These are phyloP conservation scores for Centropristis striata DNA, from an alignment of 2,113 vertebrate genomes.

Conservation along the genomic window DNA sequence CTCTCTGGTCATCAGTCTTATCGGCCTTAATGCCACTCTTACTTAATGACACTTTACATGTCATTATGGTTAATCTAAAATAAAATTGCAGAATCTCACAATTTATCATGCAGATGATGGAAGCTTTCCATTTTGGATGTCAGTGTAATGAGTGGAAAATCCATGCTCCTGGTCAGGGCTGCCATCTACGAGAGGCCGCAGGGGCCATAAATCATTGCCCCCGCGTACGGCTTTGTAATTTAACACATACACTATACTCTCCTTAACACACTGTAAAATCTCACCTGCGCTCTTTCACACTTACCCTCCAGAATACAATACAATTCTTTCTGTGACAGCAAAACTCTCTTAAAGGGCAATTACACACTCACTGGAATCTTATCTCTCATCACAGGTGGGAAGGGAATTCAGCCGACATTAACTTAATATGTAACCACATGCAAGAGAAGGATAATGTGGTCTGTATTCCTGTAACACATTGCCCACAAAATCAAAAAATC, in stretches of 20 bases:
- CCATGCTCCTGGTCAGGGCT: constrained; percentile 22
- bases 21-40: constrained; percentile 24
- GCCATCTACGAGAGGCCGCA: not conserved
- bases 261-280: not conserved
- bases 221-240: not conserved
- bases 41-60: constrained; percentile 26
- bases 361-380: not conserved
- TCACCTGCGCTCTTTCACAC: not conserved
- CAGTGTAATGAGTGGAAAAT: constrained; percentile 46
- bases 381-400: not conserved
- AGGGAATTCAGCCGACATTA: not conserved
- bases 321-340: not conserved
- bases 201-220: constrained; percentile 23
- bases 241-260: not conserved
- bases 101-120: constrained; percentile 24
- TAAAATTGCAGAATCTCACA: constrained; percentile 28
- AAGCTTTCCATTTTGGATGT: constrained; percentile 38
- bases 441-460: too few relatives aligned
- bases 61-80: constrained; percentile 35
- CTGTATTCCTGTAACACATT: too few relatives aligned
- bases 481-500: too few relatives aligned
- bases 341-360: not conserved
- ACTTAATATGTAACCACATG: too few relatives aligned
- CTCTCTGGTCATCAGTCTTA: constrained; percentile 17
- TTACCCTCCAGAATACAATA: not conserved